These are phyloP conservation scores for Pavo muticus DNA, from an alignment of 2,113 vertebrate species.

Conservation along the genomic window DNA sequence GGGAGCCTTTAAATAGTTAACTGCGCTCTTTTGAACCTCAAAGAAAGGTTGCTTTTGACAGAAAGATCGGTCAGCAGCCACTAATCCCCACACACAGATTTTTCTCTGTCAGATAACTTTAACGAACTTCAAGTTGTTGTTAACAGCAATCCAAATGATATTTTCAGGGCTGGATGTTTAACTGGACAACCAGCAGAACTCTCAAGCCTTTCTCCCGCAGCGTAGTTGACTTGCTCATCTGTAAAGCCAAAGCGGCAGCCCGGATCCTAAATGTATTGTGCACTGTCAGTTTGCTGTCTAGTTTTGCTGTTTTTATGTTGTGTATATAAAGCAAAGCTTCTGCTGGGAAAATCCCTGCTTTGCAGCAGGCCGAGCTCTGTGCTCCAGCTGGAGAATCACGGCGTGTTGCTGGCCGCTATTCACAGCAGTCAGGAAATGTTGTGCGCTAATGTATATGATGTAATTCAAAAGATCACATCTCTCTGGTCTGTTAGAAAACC, in stretches of 20 bases:
- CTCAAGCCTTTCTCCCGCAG: neutral
- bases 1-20: neutral
- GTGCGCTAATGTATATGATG: neutral
- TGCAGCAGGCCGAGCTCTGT: neutral
- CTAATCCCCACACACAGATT: neutral
- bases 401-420: neutral
- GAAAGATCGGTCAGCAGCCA: neutral
- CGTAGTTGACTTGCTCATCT: neutral
- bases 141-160: neutral
- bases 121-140: constrained; percentile 43
- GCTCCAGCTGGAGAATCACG: neutral
- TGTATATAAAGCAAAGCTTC: neutral
- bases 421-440: neutral
- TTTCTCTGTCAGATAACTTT: neutral
- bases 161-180: neutral
- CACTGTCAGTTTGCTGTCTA: neutral
- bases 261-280: neutral
- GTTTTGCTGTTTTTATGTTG: neutral
- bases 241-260: constrained; percentile 1
- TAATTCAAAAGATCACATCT: neutral
- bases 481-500: neutral
- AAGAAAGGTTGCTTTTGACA: neutral
- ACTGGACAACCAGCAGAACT: neutral
- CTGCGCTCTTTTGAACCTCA: constrained; percentile 31
- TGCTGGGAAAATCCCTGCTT: neutral